These are phyloP conservation scores for Drosophila ogumai DNA, from an alignment of 1,140 invertebrate genomes.

Conservation along the genomic window DNA sequence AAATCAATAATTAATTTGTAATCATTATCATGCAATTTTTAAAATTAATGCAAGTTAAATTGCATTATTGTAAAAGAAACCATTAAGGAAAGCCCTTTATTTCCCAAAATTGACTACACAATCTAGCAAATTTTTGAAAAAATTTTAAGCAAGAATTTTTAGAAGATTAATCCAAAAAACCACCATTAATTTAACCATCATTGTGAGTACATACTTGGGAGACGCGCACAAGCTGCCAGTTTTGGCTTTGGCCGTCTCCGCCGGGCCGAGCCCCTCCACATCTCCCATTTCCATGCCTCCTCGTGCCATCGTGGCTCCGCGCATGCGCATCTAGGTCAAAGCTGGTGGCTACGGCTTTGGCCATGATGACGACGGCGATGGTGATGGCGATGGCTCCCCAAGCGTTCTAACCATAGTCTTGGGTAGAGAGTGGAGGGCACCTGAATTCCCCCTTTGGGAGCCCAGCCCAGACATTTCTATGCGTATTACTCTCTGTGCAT, in stretches of 20 bases:
- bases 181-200: background rate
- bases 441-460: conserved; percentile 19
- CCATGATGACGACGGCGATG: conserved; percentile 56
- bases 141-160: background rate
- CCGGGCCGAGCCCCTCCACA: conserved; percentile 3
- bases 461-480: conserved; percentile 10
- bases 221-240: conserved; percentile 64
- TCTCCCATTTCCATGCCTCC: conserved; percentile 7
- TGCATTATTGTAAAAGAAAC: too few species aligned
- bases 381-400: conserved; percentile 56
- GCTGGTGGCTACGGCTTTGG: conserved; percentile 51
- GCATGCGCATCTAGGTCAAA: conserved; percentile 74
- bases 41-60: too few species aligned
- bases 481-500: conserved; percentile 5
- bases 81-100: too few species aligned
- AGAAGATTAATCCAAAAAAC: background rate
- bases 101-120: too few species aligned
- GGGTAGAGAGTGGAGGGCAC: conserved; percentile 30
- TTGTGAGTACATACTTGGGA: conserved; percentile 42
- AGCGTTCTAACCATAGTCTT: conserved; percentile 50
- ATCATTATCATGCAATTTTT: too few species aligned
- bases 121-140: background rate
- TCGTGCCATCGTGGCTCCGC: conserved; percentile 33
- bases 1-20: too few species aligned
- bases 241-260: conserved; percentile 53